Conservation (phyloP, 2,797 vertebrate genomes). For the Trematomus bernacchii region DNA sequence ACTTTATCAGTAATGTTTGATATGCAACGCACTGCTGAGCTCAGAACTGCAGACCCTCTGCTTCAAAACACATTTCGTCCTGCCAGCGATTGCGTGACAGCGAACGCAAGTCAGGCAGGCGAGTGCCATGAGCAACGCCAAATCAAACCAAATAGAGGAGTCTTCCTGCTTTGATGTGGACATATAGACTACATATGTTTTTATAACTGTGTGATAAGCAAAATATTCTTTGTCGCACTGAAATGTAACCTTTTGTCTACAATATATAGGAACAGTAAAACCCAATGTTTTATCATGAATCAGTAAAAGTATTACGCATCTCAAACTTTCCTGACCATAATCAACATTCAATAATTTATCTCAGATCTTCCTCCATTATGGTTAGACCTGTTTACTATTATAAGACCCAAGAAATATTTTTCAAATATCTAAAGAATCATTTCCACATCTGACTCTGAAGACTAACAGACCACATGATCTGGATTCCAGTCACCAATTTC, state of each 20-base stretch:
- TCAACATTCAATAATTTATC: no score
- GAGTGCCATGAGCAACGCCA: conserved; percentile 21
- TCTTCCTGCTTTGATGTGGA: conserved; percentile 14
- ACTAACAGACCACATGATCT: no score
- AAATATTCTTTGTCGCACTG: background rate
- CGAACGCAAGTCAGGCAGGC: background rate
- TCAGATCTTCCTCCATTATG: no score
- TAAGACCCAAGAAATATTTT: no score
- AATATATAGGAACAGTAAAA: background rate
- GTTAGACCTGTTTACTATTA: no score
- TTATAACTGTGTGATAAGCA: background rate
- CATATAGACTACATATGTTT: background rate
- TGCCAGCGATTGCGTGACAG: conserved; percentile 42
- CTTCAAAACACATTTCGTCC: conserved; percentile 54
- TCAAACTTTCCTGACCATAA: no score
- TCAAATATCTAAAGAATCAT: no score
- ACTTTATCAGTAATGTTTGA: conserved; percentile 49
- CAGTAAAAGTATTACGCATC: no score
- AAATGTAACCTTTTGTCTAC: background rate
- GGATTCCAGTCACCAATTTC: no score
- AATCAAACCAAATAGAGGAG: conserved; percentile 33
- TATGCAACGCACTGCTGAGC: conserved; percentile 44
- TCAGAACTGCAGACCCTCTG: conserved; percentile 23
- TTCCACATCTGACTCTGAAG: no score
- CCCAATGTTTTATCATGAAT: no score